Evolutionary conservation across 2,888 invertebrate genomes (phyloP).

Genomic region (Geotrupes spiniger): DNA sequence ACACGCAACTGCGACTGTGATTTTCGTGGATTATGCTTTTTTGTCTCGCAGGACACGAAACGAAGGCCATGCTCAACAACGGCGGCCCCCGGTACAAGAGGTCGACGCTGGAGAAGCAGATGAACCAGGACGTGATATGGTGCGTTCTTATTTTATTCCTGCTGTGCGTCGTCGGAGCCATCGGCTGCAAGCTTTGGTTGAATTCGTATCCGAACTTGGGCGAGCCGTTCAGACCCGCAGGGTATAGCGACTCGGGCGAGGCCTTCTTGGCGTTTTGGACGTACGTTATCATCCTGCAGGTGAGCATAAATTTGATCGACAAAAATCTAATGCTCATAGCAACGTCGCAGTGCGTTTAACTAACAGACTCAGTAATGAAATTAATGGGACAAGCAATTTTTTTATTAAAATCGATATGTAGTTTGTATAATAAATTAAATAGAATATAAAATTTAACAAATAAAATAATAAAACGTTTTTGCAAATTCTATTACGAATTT

Average conservation of each 20-base stretch:
- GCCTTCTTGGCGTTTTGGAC: constrained; percentile 92
- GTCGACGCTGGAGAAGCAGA: constrained; percentile 85
- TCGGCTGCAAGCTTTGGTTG: constrained; percentile 87
- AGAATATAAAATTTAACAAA: too few relatives aligned
- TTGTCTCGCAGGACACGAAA: constrained; percentile 96
- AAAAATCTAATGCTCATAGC: too few relatives aligned
- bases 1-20: constrained; percentile 9
- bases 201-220: constrained; percentile 57
- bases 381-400: too few relatives aligned
- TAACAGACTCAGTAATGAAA: too few relatives aligned
- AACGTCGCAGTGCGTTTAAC: too few relatives aligned
- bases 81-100: constrained; percentile 92
- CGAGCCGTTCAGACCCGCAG: constrained; percentile 67
- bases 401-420: too few relatives aligned
- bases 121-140: constrained; percentile 96
- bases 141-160: constrained; percentile 89
- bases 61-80: constrained; percentile 97
- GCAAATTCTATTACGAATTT: too few relatives aligned
- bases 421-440: too few relatives aligned
- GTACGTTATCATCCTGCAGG: constrained; percentile 92
- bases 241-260: constrained; percentile 49
- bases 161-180: constrained; percentile 86
- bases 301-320: constrained; percentile 43
- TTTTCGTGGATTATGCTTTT: constrained; percentile 28
- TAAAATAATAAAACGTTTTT: not conserved